Base-by-base conservation (phyloP, 2,797 vertebrate species). In the Mus spretus region DNA sequence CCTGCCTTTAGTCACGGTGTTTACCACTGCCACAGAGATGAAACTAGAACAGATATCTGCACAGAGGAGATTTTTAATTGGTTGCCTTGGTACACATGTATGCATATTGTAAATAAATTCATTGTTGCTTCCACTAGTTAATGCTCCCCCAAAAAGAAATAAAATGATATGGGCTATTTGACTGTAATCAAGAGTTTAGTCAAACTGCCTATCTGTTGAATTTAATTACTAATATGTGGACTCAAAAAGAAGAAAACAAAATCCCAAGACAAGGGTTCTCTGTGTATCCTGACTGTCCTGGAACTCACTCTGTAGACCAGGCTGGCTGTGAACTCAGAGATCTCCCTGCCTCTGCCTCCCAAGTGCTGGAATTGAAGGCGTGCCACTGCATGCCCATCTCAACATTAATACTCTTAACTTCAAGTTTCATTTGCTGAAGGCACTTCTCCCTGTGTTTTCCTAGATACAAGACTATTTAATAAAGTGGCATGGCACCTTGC, bases 121-220 rank as follows among this genome's bases (percentile, higher is more conserved):
- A 95, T 34, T 75, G 13, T 86, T 81, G 34, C 90, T 96, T 90
- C 55, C 88, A n/a, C 5, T 67, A 82, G 37, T 87, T 87, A 88
- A 61, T 85, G 78, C 13, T 94, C 57, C 94, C 77, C 50, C 86
- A 94, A 96, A n/a, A 11, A 70, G 13, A 91, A 65, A 2, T 17
- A 26, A 89, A 72, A 80, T 31, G 65, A 2, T 26, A 34, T 31
- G 31, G 47, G 89, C 19, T 72, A 63, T 74, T 90, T 85, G 26
- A 84, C 65, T 67, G 11, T 53, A 85, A 26, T 20, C 57, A 96
- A 14, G 15, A 83, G 67, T 91, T 85, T 86, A 70, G 34, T 95
- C 40, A 77, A 95, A 93, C 19, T 94, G 40, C 83, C 67, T 85
- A 20, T 19, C 5, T 53, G 19, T 17, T 90, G 1, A 40, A 82